Evolutionary conservation across 2,888 invertebrate species (phyloP), one percentile per base, ranked within the genome.

Genomic region (Drosophila subquinaria): DNA sequence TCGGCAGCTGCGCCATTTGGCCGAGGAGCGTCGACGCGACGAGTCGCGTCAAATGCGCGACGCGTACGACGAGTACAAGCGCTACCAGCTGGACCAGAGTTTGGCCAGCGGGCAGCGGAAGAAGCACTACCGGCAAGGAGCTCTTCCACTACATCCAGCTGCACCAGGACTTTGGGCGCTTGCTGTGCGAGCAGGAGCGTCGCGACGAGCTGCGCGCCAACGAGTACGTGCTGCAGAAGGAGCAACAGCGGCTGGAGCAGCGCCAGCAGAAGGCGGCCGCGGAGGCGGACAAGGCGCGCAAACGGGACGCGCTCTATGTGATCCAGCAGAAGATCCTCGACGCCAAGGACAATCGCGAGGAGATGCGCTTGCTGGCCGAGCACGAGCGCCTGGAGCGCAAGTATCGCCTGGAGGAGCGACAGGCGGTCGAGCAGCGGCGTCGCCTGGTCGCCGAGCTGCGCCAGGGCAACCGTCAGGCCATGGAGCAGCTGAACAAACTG

Each of bases 271-370:
- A 71, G 56, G 76, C 74, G 0, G 69, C 86, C 23, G 3, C 63
- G 0, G 75, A 69, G 23, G 66, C 69, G 40, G 81, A 76, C 13
- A 68, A 68, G 43, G 30, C 69, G n/a, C 69, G 81, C 0, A 67
- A 67, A 2, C 70, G 81, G 0, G 74, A 88, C 15, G 69, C 64
- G 0, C 72, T 86, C 10, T 76, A 53, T 17, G 69, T 73, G 6
- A 66, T 75, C 0, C 88, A 88, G 30, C 81, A 89, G 11, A 86
- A 89, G 69, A 74, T 82, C 0, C 65, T 89, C 23, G 86, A 88
- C 15, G 74, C 87, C 20, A 80, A 79, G 48, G 73, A 57, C 23
- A 86, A 83, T 53, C 78, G 86, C 2, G 90, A 86, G 8, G 83
- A 88, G 65, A 76, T 86, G 87, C 86, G 88, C 4, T 69, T 67